Percentiles rank a stretch among this genome's conserved stretches.
These are phyloP conservation scores for Limnothrissa miodon DNA, from an alignment of 2,113 vertebrate species.

Conservation along the genomic window DNA sequence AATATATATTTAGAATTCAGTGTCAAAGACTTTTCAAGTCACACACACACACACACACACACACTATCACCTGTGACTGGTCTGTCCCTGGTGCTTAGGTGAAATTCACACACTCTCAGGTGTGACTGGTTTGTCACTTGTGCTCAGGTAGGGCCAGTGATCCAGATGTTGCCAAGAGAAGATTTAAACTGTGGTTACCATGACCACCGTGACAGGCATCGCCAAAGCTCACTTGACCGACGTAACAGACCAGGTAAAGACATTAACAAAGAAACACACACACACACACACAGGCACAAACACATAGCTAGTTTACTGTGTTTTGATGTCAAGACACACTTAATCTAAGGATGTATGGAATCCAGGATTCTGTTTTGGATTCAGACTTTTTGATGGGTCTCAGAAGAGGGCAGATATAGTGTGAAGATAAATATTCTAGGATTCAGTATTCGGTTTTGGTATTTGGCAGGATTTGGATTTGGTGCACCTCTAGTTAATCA, in stretches of 20 bases:
- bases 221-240: conserved; percentile 69
- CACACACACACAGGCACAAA: not conserved
- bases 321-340: not conserved
- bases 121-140: not conserved
- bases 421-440: no score
- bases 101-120: not conserved
- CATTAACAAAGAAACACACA: not conserved
- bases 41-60: not conserved
- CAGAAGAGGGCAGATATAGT: no score
- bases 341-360: no score
- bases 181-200: conserved; percentile 73
- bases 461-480: no score
- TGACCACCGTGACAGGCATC: conserved; percentile 59
- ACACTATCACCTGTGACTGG: no score
- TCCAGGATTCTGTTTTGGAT: no score
- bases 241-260: conserved; percentile 81
- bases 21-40: not conserved
- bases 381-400: no score
- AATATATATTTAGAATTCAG: no score
- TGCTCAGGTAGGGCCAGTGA: conserved; percentile 78
- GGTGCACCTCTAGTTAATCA: no score
- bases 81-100: no score
- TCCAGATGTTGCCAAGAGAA: conserved; percentile 74
- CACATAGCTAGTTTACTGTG: not conserved
- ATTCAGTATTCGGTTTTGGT: no score